Evolutionary conservation across 1,140 invertebrate species (phyloP).

Genomic region (Pissodes strobi): DNA sequence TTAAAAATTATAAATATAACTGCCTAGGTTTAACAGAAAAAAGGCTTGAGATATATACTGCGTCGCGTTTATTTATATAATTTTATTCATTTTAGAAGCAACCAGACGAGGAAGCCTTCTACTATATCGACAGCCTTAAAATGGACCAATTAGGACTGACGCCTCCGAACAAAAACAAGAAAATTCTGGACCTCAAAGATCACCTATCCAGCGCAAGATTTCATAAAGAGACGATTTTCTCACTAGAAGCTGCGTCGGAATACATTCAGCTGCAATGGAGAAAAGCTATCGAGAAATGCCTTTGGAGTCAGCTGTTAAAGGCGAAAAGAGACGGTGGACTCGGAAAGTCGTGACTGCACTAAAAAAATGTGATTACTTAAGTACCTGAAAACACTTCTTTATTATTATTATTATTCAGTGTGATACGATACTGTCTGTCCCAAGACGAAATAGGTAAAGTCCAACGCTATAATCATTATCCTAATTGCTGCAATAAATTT

Average conservation of each 20-base stretch:
- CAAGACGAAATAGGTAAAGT: too few relatives aligned
- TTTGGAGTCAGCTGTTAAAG: constrained; percentile 23
- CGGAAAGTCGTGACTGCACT: too few relatives aligned
- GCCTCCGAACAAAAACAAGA: constrained; percentile 6
- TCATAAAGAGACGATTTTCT: constrained; percentile 20
- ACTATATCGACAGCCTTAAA: constrained; percentile 23
- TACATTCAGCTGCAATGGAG: constrained; percentile 18
- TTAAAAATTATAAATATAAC: too few relatives aligned
- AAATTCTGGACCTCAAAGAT: constrained; percentile 18
- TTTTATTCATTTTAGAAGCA: constrained; percentile 6
- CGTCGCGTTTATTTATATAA: neutral
- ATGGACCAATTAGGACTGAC: constrained; percentile 17
- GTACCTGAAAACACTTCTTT: too few relatives aligned
- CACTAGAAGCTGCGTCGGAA: constrained; percentile 19
- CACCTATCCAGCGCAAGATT: constrained; percentile 17
- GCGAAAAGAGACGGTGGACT: constrained; percentile 8
- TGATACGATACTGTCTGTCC: too few relatives aligned
- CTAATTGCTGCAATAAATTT: too few relatives aligned
- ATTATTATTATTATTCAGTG: too few relatives aligned
- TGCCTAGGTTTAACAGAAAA: too few relatives aligned
- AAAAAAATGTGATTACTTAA: too few relatives aligned
- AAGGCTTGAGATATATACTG: too few relatives aligned
- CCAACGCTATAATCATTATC: too few relatives aligned
- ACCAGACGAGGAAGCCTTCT: constrained; percentile 20
- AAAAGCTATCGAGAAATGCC: constrained; percentile 18